Base-by-base conservation (phyloP, 2,113 vertebrate species). In the Brachypteracias leptosomus region DNA sequence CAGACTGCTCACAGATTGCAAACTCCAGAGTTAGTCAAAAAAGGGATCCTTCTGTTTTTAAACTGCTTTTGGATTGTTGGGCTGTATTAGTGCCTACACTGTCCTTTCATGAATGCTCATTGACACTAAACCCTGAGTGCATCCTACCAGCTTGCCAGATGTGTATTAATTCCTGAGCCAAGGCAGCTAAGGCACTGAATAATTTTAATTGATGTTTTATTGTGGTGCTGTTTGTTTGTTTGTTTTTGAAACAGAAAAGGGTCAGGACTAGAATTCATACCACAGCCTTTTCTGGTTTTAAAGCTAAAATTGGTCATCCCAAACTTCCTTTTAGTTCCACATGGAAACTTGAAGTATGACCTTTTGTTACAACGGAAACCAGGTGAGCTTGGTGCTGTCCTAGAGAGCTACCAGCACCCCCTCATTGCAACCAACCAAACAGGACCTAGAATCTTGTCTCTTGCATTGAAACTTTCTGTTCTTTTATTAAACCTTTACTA, bases 171-270 rank as follows among this genome's bases (percentile, higher is more conserved):
- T 90, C 76, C 70, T 75, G 57, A 92, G 79, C 59, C 52, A 87
- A 86, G 36, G 75, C 40, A 77, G 75, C 74, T 78, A 96, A 92
- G 80, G 96, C 90, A 97, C 70, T 68, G 87, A 81, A 31, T 66
- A 62, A 80, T 71, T 75, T 26, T 78, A 75, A 68, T 36, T 79
- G 21, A 65, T 3, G 1, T 63, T 91, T 70, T 88, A 22, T 65
- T 65, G 14, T 61, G 63, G 42, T 82, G 54, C 1, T 57, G 16
- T 52, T 61, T 16, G 61, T 49, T 49, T 49, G 21, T 21, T 36
- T 19, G 4, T 21, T 51, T 67, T 71, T 78, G 44, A 31, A 86
- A 38, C 18, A 78, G 40, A 65, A 82, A 80, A 83, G 16, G 13
- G 20, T 38, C 20, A 58, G 35, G 42, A 91, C 38, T 91, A 38